Base-by-base conservation (phyloP, 1,140 invertebrate genomes). In the Homarus americanus region DNA sequence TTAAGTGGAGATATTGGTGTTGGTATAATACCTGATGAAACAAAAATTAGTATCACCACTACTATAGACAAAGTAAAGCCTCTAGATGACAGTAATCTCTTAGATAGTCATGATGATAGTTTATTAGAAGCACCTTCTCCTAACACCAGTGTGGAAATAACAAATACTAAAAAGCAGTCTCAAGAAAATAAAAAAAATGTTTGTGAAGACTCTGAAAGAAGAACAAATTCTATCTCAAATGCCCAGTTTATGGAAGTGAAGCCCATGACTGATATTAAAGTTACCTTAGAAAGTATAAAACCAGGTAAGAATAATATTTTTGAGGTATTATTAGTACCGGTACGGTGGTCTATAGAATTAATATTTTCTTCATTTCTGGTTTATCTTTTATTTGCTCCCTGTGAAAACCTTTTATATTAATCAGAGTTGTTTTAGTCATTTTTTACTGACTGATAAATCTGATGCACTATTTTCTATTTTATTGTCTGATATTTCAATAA, bases 241-340 rank as follows among this genome's bases (percentile, higher is more conserved):
- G 34, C 83, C 36, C 93, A 93, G 78, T 86, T 90, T 66, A 53
- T 88, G 72, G 92, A 92, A 73, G 92, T 92, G 32, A 92, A 92
- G 66, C 92, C 89, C 34, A 94, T 97, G 53, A 96, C 95, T 32
- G 97, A 98, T 94, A 96, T 98, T 75, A 95, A 95, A 94, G 95
- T 98, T 86, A 96, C 96, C 17, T 94, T 98, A 92, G 96, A 97
- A 93, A 95, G 95, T 87, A 96, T 98, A 66, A 96, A 96, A 93
- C 97, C 97, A 80, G 96, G 97, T 95, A 93, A 93, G 91, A 80
- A 1, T 69, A n/a, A n/a, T n/a, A n/a, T n/a, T n/a, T n/a, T n/a
- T n/a, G n/a, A n/a, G n/a, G n/a, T n/a, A n/a, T n/a, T n/a, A n/a
- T n/a, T n/a, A n/a, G n/a, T n/a, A n/a, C n/a, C n/a, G n/a, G n/a